Conservation (phyloP, 1,140 invertebrate species). For the Ooceraea biroi region DNA sequence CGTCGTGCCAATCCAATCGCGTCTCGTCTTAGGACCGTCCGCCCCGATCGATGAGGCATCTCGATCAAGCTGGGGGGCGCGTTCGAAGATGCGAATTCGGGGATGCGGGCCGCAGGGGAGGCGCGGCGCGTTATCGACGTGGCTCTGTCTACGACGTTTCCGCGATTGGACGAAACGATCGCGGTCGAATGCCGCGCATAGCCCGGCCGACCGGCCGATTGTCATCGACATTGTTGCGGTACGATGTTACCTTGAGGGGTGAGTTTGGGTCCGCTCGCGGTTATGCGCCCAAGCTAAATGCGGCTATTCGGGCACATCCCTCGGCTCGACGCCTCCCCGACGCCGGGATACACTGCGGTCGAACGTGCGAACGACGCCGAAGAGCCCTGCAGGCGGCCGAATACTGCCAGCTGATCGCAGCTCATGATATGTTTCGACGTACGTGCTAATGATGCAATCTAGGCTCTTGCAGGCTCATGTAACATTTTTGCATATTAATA, state of each 20-base stretch:
- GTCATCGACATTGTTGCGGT: constrained; percentile 56
- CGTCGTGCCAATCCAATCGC: background rate
- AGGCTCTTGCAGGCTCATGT: too few species aligned
- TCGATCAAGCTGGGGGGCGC: background rate
- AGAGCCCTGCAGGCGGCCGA: background rate
- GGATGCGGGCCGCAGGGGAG: background rate
- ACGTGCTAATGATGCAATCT: too few species aligned
- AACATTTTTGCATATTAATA: too few species aligned
- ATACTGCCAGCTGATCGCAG: background rate
- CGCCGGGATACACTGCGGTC: background rate
- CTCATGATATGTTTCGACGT: too few species aligned
- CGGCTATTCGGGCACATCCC: background rate
- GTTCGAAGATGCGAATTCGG: background rate
- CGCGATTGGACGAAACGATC: constrained; percentile 37
- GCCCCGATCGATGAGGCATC: background rate
- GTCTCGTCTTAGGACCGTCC: background rate
- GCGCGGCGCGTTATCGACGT: constrained; percentile 10
- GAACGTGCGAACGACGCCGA: background rate
- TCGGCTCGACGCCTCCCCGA: constrained; percentile 1
- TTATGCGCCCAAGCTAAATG: background rate
- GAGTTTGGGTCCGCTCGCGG: too few species aligned
- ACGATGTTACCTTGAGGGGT: background rate
- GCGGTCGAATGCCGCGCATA: constrained; percentile 46
- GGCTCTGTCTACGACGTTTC: background rate
- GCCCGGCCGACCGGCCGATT: background rate